phyloP scores from a whole-genome alignment of 2,113 vertebrate genomes.

The Caretta caretta region DNA sequence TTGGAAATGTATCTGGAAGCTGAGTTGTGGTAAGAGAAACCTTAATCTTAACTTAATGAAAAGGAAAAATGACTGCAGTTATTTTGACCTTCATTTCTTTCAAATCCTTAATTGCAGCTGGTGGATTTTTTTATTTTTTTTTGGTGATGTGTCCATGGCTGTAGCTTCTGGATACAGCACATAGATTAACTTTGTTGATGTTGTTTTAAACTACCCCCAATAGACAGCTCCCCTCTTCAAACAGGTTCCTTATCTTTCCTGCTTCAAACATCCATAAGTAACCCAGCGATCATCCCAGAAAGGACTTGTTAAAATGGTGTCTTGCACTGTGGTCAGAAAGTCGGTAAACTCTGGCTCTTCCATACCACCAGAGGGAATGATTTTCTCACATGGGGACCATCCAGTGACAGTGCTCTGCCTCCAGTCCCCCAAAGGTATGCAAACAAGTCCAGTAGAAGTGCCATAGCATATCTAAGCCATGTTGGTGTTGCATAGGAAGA shows the following conservation, averaged over 20 bases:
- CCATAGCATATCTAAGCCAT: not conserved
- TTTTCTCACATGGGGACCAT: not conserved
- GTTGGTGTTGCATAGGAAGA: not conserved
- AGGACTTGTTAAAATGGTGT: not conserved
- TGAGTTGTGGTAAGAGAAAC: not conserved
- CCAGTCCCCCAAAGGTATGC: not conserved
- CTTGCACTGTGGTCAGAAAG: not conserved
- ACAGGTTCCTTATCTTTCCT: not conserved
- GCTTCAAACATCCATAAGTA: not conserved
- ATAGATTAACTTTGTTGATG: not conserved
- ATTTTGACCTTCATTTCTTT: conserved; percentile 1
- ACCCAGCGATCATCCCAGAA: conserved; percentile 10
- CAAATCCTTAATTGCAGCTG: not conserved
- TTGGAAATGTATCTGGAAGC: not conserved
- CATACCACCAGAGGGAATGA: not conserved
- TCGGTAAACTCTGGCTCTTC: not conserved
- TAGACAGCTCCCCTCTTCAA: not conserved
- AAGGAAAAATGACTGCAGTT: not conserved
- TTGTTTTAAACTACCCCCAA: not conserved
- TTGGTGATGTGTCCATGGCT: not conserved
- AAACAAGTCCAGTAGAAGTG: not conserved
- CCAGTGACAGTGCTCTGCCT: not conserved
- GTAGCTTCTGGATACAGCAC: conserved; percentile 26
- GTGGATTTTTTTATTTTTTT: conserved; percentile 7
- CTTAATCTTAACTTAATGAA: not conserved